Base-by-base conservation (phyloP, 2,888 invertebrate species). In the Pammene aurita region DNA sequence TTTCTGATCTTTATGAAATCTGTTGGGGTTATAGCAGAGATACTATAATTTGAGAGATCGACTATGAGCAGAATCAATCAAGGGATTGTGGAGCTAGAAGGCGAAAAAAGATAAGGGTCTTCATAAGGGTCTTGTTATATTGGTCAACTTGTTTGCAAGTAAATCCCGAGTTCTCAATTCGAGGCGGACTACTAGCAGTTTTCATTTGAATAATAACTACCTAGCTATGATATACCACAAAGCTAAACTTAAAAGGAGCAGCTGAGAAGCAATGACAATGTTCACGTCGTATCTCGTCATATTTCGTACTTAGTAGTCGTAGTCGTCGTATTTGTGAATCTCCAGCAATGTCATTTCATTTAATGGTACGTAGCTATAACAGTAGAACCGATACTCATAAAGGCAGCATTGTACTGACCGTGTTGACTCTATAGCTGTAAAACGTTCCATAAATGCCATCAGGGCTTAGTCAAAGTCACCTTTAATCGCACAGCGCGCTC, bases 401-500 rank as follows among this genome's bases (percentile, higher is more conserved):
- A 62, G 48, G 50, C 62, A 41, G 41, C 50, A 62, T 62, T 52
- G 50, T 26, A 62, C n/a, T 62, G 52, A 52, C 52, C 52, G 41
- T 52, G 62, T 62, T 50, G 62, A 62, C 62, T 26, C 50, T 41
- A 62, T 41, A 18, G 50, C 62, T 62, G 62, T 46, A 38, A 60
- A 54, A 55, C 42, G 34, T 18, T 64, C 52, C 63, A 63, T 68
- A 69, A 65, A 65, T 34, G 54, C 38, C 46, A 58, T 60, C 52
- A 69, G 48, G 60, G 55, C 64, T 57, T 64, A 68, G 52, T 60
- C 65, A 64, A 69, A 69, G 65, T 60, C 65, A 65, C 65, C 58
- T 65, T 69, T 60, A 65, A 69, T 65, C 58, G 58, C 41, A 54
- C 54, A 75, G 72, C 77, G 76, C 72, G 78, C 77, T 79, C 74